Conservation (phyloP, 2,113 vertebrate species). For the Progne subis region DNA sequence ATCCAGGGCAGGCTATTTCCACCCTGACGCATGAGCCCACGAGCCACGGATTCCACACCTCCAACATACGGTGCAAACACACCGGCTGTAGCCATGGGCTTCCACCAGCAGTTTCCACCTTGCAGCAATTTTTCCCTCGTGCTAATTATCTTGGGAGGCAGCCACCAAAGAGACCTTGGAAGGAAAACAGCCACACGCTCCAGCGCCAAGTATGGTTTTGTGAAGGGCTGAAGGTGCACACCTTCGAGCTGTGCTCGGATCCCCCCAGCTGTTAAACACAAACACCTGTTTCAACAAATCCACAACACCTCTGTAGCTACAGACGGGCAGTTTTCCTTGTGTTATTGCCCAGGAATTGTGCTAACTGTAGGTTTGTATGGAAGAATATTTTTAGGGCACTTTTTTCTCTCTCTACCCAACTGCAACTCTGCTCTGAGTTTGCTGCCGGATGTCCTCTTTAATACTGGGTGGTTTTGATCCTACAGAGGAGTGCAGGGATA, state of each 20-base stretch:
- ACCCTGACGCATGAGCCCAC: background rate
- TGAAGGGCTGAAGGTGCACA: background rate
- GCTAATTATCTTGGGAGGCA: conserved; percentile 37
- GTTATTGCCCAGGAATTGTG: background rate
- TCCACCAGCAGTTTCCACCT: background rate
- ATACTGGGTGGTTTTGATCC: background rate
- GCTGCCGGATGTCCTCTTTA: background rate
- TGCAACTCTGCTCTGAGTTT: background rate
- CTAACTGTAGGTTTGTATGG: background rate
- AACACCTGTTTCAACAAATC: background rate
- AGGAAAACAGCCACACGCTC: background rate
- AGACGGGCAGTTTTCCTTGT: background rate
- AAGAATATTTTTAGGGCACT: background rate
- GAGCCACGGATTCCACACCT: background rate
- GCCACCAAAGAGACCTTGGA: background rate
- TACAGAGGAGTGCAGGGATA: background rate
- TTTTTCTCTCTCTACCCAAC: background rate
- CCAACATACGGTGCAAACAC: background rate
- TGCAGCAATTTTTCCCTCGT: background rate
- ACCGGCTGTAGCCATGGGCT: background rate
- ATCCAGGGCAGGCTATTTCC: background rate
- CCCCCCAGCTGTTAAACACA: background rate
- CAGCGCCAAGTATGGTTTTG: background rate
- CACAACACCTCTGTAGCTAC: background rate
- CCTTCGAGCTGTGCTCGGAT: background rate